These are phyloP conservation scores for Eira barbara DNA, from an alignment of 2,113 vertebrate species.

Conservation along the genomic window DNA sequence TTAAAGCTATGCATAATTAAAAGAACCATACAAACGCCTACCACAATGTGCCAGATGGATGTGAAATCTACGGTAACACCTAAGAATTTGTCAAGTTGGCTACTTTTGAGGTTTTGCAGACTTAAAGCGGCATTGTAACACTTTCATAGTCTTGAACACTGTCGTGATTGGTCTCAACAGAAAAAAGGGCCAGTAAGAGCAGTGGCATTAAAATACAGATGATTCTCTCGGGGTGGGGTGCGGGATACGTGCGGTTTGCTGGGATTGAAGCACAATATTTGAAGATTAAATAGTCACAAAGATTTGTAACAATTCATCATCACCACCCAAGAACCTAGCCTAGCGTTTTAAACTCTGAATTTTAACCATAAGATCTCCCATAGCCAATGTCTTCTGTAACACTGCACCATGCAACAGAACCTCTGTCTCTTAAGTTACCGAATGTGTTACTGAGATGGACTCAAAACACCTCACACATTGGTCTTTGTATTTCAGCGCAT, in stretches of 20 bases:
- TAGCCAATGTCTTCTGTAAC: slow-evolving; percentile 50
- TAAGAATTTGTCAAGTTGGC: slow-evolving; percentile 61
- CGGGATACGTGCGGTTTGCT: slow-evolving; percentile 79
- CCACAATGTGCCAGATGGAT: slow-evolving; percentile 55
- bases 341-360: slow-evolving; percentile 68
- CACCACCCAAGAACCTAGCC: slow-evolving; percentile 66
- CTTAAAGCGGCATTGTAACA: slow-evolving; percentile 57
- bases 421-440: slow-evolving; percentile 20
- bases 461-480: slow-evolving; percentile 60
- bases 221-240: slow-evolving; percentile 73
- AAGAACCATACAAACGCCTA: slow-evolving; percentile 44
- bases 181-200: slow-evolving; percentile 56
- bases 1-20: slow-evolving; percentile 63
- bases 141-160: slow-evolving; percentile 59
- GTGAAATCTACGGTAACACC: slow-evolving; percentile 58
- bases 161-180: slow-evolving; percentile 54
- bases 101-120: slow-evolving; percentile 58
- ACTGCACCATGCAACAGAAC: slow-evolving; percentile 23
- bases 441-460: background rate
- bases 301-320: slow-evolving; percentile 78
- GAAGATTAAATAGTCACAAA: slow-evolving; percentile 83
- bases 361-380: slow-evolving; percentile 65
- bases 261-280: slow-evolving; percentile 78
- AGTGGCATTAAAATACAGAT: slow-evolving; percentile 68
- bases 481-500: slow-evolving; percentile 64